Base-by-base conservation (phyloP, 1,140 invertebrate genomes). In the Augochlora pura region DNA sequence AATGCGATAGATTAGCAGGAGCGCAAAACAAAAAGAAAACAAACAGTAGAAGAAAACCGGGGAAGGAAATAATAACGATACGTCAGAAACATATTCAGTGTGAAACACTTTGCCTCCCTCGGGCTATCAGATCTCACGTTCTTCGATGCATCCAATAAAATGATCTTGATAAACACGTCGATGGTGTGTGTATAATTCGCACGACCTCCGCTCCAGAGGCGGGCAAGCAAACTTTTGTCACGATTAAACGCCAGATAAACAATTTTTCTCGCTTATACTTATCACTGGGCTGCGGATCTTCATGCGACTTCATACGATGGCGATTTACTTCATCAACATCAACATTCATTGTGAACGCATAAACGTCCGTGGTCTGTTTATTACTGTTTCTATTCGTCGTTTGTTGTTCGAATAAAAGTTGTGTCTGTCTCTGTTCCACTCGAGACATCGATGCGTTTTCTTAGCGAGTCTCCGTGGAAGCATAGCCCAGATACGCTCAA, bases 51-150 rank as follows among this genome's bases (percentile, higher is more conserved):
- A 10, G 42, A 46, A 46, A 46, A 46, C 42, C 42, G 42, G 42
- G 42, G 42, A 46, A 42, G 14, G 42, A 14, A 46, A 12, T 46
- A 46, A 46, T 46, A 16, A 64, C 21, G 49, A 54, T 54, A 18
- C 49, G 16, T 5, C 49, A 4, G 57, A 77, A 68, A 23, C 39
- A 46, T 46, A 84, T 70, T 27, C 62, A 39, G 60, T 63, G 46
- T 23, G 46, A 72, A 78, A 72, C 49, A 54, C 46, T 72, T 65
- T 62, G 60, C 76, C 71, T 83, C 63, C 75, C 59, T 66, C 67
- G 64, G 60, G 76, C 49, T 84, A 84, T 78, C 59, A 72, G n/a
- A 85, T 74, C 54, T 84, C 52, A 83, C 46, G 27, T 82, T 86
- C 60, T 86, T 79, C 80, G 68, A 80, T 77, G 46, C 72, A 81